phyloP scores from a whole-genome alignment of 2,797 vertebrate species.

The Mormyrops boulengeri region DNA sequence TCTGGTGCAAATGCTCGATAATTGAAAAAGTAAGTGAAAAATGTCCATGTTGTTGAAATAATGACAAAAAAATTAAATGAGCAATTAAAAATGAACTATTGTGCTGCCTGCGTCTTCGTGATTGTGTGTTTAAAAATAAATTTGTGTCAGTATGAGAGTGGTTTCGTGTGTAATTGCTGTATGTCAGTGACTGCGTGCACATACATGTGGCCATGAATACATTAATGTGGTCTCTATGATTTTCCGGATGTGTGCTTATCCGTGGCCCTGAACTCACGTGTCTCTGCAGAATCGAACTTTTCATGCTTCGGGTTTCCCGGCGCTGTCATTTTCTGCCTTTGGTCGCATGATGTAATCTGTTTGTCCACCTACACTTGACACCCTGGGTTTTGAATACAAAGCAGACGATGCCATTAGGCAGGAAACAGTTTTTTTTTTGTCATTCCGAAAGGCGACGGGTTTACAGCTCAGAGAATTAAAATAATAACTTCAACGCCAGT shows the following conservation, averaged over 20 bases:
- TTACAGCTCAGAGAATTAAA: constrained; percentile 2
- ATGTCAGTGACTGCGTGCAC: background rate
- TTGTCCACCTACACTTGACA: constrained; percentile 16
- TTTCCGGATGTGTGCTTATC: background rate
- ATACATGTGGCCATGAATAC: background rate
- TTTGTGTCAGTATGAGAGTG: background rate
- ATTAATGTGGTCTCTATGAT: background rate
- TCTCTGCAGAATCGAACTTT: background rate
- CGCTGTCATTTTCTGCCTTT: background rate
- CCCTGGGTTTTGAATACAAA: constrained; percentile 19
- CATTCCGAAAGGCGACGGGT: background rate
- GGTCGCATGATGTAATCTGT: constrained; percentile 20
- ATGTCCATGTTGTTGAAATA: background rate
- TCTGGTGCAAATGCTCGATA: background rate
- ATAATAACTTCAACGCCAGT: background rate
- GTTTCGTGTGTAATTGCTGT: background rate
- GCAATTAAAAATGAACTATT: background rate
- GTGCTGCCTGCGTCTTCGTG: background rate
- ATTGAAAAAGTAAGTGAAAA: background rate
- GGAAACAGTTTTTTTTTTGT: background rate
- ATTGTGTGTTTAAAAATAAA: background rate
- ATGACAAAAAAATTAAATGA: background rate
- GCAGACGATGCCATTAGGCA: background rate
- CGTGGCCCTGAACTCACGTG: background rate
- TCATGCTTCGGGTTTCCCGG: background rate